phyloP scores from a whole-genome alignment of 2,888 invertebrate species.

The Sinohyriopsis cumingii region DNA sequence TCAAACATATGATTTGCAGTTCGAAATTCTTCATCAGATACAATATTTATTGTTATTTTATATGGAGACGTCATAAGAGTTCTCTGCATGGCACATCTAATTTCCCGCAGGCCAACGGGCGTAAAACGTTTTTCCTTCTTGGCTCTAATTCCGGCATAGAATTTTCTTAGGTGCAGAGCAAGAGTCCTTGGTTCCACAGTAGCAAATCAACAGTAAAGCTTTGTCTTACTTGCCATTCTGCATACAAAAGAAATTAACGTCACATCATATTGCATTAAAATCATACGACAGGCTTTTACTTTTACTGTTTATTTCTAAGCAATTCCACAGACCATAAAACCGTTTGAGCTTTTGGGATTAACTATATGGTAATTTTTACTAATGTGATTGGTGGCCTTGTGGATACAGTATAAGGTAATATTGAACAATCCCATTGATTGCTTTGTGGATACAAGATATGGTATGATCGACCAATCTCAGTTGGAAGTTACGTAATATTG shows the following conservation, averaged over 20 bases:
- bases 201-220: not conserved
- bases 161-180: not conserved
- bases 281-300: too few species aligned
- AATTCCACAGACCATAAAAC: too few species aligned
- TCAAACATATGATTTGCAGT: not conserved
- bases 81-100: not conserved
- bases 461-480: too few species aligned
- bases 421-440: too few species aligned
- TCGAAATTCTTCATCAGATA: not conserved
- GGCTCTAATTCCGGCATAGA: slow-evolving; percentile 1
- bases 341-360: too few species aligned
- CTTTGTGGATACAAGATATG: too few species aligned
- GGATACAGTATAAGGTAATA: too few species aligned
- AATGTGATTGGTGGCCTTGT: too few species aligned
- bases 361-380: too few species aligned
- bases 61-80: not conserved
- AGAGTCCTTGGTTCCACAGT: not conserved
- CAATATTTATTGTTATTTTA: slow-evolving; percentile 1
- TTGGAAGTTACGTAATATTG: too few species aligned
- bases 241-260: not conserved
- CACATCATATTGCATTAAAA: too few species aligned
- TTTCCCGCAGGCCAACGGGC: not conserved
- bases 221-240: not conserved
- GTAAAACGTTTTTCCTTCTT: not conserved
- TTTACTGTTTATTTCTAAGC: too few species aligned